Evolutionary conservation across 2,888 invertebrate genomes (phyloP).

Genomic region (Eurois occulta): DNA sequence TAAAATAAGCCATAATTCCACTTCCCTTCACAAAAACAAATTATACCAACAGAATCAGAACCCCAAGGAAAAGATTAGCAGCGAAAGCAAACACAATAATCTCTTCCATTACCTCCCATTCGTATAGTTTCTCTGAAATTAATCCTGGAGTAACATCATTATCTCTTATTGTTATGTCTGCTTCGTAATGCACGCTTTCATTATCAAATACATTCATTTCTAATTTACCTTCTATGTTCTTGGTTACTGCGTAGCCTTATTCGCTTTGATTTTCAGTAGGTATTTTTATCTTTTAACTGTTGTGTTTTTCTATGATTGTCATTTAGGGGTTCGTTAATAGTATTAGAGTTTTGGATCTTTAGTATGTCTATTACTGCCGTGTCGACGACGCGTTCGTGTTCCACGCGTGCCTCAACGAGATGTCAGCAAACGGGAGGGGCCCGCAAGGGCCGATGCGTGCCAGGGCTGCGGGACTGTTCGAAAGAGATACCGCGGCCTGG

Average conservation of each 20-base stretch:
- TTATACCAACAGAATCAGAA: slow-evolving; percentile 36
- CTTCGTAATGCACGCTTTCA: slow-evolving; percentile 65
- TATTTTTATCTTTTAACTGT: background rate
- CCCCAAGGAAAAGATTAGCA: slow-evolving; percentile 60
- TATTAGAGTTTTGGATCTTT: background rate
- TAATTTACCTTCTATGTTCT: slow-evolving; percentile 57
- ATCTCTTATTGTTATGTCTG: slow-evolving; percentile 62
- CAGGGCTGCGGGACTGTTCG: too few species aligned
- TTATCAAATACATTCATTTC: slow-evolving; percentile 62
- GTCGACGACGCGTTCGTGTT: too few species aligned
- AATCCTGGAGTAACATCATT: slow-evolving; percentile 73
- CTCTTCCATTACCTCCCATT: slow-evolving; percentile 65
- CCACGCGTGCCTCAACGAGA: too few species aligned
- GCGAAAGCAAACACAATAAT: slow-evolving; percentile 61
- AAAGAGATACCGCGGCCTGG: too few species aligned
- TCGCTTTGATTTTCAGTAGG: slow-evolving; percentile 28
- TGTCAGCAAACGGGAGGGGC: too few species aligned
- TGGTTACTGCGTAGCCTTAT: slow-evolving; percentile 27
- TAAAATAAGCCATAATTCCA: slow-evolving; percentile 5
- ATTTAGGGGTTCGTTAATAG: background rate
- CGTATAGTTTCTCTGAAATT: slow-evolving; percentile 71
- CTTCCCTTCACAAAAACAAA: slow-evolving; percentile 39
- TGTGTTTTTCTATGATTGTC: background rate
- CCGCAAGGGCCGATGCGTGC: too few species aligned
- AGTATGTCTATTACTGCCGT: too few species aligned